Conservation (phyloP, 2,888 invertebrate species). For the Brachyptera putata region DNA sequence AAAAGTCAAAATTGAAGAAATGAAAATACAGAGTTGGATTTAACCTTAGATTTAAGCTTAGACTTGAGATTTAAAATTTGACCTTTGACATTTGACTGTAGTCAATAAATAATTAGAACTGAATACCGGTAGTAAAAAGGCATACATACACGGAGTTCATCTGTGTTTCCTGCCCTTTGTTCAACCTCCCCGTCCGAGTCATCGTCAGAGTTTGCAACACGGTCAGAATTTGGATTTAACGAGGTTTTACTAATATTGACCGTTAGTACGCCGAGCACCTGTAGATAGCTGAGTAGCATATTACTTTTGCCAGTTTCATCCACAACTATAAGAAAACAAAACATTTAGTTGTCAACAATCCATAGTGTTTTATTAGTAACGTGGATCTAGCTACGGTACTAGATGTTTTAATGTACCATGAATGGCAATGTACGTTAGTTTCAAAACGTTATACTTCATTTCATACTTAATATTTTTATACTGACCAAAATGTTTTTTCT, state of each 20-base stretch:
- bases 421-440: too few species aligned
- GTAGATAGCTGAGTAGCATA: slow-evolving; percentile 27
- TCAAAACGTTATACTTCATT: too few species aligned
- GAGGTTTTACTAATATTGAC: slow-evolving; percentile 25
- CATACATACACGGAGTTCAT: slow-evolving; percentile 15
- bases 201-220: not conserved
- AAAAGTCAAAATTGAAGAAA: too few species aligned
- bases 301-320: slow-evolving; percentile 1
- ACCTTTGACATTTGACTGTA: too few species aligned
- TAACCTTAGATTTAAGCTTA: too few species aligned
- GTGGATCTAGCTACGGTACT: too few species aligned
- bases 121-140: too few species aligned
- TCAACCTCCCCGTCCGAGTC: slow-evolving; percentile 29
- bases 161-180: slow-evolving; percentile 9
- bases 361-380: too few species aligned
- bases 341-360: not conserved
- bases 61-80: too few species aligned
- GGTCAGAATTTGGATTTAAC: not conserved
- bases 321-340: not conserved
- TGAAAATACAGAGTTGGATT: too few species aligned
- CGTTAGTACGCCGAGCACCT: slow-evolving; percentile 28
- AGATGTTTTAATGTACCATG: too few species aligned
- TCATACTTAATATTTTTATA: slow-evolving; percentile 32
- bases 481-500: slow-evolving; percentile 63
- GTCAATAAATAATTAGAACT: too few species aligned